Percentiles rank a stretch among this genome's conserved stretches.
Conservation (phyloP, 2,113 vertebrate genomes). For the Salvelinus alpinus region DNA sequence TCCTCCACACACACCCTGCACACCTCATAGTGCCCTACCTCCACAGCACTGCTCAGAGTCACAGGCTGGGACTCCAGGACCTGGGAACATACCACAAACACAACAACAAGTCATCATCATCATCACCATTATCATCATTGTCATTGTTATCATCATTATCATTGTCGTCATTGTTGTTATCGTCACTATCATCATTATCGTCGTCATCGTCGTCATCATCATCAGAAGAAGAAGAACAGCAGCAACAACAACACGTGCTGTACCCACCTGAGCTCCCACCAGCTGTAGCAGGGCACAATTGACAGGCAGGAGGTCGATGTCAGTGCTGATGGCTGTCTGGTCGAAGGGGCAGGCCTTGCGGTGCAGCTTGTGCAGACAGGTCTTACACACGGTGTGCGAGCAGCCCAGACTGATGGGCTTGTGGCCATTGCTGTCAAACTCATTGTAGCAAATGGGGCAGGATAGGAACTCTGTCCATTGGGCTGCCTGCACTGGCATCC, state of each 20-base stretch:
- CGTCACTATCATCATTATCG: too few relatives aligned
- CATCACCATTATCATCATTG: too few relatives aligned
- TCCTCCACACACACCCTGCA: slow-evolving; percentile 92
- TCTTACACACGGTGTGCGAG: slow-evolving; percentile 97
- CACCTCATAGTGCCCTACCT: slow-evolving; percentile 90
- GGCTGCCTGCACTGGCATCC: slow-evolving; percentile 98
- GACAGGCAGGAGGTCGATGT: slow-evolving; percentile 94
- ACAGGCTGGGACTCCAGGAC: slow-evolving; percentile 86
- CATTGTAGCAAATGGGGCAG: slow-evolving; percentile 98
- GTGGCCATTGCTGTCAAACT: slow-evolving; percentile 93
- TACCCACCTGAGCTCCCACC: slow-evolving; percentile 88
- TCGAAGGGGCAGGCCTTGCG: slow-evolving; percentile 98
- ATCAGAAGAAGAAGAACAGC: too few relatives aligned
- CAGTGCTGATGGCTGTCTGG: slow-evolving; percentile 94
- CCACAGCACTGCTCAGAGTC: slow-evolving; percentile 83
- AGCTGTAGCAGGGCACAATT: slow-evolving; percentile 96
- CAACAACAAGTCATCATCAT: too few relatives aligned
- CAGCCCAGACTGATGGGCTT: slow-evolving; percentile 98
- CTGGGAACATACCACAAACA: slow-evolving; percentile 56
- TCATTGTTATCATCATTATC: too few relatives aligned
- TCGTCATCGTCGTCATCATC: too few relatives aligned
- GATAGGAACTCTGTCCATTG: slow-evolving; percentile 99
- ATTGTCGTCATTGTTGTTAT: too few relatives aligned
- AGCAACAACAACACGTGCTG: neutral
- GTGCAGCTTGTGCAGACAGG: slow-evolving; percentile 96